These are phyloP conservation scores for Lepidocyrtoides sp. DNA, from an alignment of 2,888 invertebrate genomes.

Conservation along the genomic window DNA sequence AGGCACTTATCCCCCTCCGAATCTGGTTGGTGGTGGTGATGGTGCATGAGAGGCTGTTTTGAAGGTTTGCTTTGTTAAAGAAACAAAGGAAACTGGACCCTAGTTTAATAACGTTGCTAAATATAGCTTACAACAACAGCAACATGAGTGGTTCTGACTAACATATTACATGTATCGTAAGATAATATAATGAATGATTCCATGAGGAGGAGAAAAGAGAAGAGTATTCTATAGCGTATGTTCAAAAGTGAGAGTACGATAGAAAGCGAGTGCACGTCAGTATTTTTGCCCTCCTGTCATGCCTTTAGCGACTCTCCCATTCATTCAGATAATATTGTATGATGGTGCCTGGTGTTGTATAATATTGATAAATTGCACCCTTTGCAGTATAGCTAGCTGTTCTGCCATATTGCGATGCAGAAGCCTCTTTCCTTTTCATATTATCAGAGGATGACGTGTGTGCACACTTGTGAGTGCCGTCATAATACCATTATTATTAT, in stretches of 20 bases:
- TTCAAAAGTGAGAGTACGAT: not conserved
- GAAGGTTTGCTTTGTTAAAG: constrained; percentile 21
- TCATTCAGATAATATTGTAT: constrained; percentile 46
- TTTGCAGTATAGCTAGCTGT: constrained; percentile 40
- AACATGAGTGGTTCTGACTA: constrained; percentile 33
- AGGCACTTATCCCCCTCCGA: constrained; percentile 53
- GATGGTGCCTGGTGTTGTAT: not conserved
- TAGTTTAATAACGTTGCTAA: constrained; percentile 33
- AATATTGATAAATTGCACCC: constrained; percentile 61
- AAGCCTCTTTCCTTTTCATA: constrained; percentile 31
- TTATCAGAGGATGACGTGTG: constrained; percentile 38
- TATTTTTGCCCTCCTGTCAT: constrained; percentile 15
- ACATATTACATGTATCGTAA: constrained; percentile 18
- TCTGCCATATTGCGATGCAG: constrained; percentile 24
- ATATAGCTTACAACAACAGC: constrained; percentile 28
- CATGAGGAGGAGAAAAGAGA: not conserved
- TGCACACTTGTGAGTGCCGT: constrained; percentile 40
- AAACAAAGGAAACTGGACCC: constrained; percentile 5
- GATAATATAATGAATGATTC: constrained; percentile 33
- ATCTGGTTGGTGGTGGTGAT: too few relatives aligned
- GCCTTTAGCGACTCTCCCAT: not conserved
- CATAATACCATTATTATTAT: constrained; percentile 30
- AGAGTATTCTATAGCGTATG: not conserved
- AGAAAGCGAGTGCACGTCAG: not conserved
- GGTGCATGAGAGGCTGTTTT: constrained; percentile 6